Base-by-base conservation (phyloP, 2,888 invertebrate species). In the Dynastes maya region DNA sequence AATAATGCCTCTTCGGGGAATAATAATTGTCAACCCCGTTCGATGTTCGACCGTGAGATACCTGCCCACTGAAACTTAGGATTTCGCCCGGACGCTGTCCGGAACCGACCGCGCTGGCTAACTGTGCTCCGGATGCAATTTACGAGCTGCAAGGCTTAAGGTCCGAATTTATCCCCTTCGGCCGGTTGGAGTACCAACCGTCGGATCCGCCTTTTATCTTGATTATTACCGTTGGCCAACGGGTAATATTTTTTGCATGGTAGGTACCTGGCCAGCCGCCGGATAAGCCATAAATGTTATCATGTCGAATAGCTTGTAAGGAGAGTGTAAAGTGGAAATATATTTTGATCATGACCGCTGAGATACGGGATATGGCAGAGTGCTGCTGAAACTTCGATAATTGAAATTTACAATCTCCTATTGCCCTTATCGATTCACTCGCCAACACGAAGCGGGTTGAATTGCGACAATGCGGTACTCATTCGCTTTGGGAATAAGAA, bases 111-210 rank as follows among this genome's bases (percentile, higher is more conserved):
- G 32, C 32, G 32, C 11, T 29, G 55, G 65, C 65, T 67, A 40
- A 67, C 65, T n/a, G 80, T 81, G 83, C 83, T 83, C 83, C 83
- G 83, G 81, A 79, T 74, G 81, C 84, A 86, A 87, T 87, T 87
- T 87, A 87, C 86, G 87, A 86, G 84, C 86, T 85, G 84, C 84
- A 84, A 84, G 86, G 86, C 85, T 86, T 86, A 86, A 84, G 83
- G 82, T 84, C 83, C 81, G 84, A 86, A 86, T 86, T 86, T 86
- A 86, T 86, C 85, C 85, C 80, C 85, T 84, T 83, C 32, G 32
- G 85, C 80, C 79, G 83, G 81, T 82, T 27, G 49, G 53, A 32
- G 8, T 22, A 29, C 22, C n/a, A 49, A n/a, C 63, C 49, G 27
- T 67, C 22, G 49, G 40, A 53, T 84, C 85, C 85, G 80, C 83